phyloP scores from a whole-genome alignment of 1,140 invertebrate genomes.

The Himalopsyche phryganea region DNA sequence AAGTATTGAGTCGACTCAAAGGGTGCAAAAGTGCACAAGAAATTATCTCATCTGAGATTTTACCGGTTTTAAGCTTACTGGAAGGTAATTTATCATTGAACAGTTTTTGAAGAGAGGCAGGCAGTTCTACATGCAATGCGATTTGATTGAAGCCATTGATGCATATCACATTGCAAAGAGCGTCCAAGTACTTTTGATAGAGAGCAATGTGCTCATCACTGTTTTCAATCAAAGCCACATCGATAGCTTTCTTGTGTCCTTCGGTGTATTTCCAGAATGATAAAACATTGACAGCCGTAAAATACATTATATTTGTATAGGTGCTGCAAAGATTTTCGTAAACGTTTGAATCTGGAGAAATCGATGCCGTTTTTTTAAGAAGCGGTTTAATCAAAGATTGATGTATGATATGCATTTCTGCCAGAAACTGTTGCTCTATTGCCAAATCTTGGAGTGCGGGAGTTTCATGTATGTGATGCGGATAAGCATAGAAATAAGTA shows the following conservation, averaged over 20 bases:
- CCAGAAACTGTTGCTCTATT: slow-evolving; percentile 65
- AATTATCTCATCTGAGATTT: slow-evolving; percentile 55
- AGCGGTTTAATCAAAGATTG: slow-evolving; percentile 61
- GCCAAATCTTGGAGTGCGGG: slow-evolving; percentile 56
- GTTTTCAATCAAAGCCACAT: slow-evolving; percentile 66
- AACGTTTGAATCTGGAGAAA: slow-evolving; percentile 54
- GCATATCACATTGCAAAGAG: slow-evolving; percentile 72
- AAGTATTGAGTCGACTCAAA: slow-evolving; percentile 56
- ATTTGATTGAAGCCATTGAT: slow-evolving; percentile 68
- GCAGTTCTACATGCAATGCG: slow-evolving; percentile 59
- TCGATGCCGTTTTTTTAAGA: slow-evolving; percentile 56
- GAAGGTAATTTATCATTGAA: slow-evolving; percentile 55
- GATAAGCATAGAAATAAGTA: slow-evolving; percentile 45
- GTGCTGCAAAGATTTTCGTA: slow-evolving; percentile 63
- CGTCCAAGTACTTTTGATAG: slow-evolving; percentile 69
- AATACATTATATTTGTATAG: slow-evolving; percentile 67
- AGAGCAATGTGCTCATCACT: slow-evolving; percentile 69
- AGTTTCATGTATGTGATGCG: slow-evolving; percentile 44
- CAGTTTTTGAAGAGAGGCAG: slow-evolving; percentile 56
- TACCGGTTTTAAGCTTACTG: slow-evolving; percentile 55
- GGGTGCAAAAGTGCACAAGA: slow-evolving; percentile 58
- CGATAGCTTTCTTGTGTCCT: slow-evolving; percentile 59
- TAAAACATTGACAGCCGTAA: slow-evolving; percentile 63
- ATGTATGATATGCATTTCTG: slow-evolving; percentile 63
- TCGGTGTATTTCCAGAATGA: slow-evolving; percentile 65